Percentiles rank a stretch among this genome's conserved stretches.
Conservation (phyloP, 2,888 invertebrate species). For the Oligia latruncula region DNA sequence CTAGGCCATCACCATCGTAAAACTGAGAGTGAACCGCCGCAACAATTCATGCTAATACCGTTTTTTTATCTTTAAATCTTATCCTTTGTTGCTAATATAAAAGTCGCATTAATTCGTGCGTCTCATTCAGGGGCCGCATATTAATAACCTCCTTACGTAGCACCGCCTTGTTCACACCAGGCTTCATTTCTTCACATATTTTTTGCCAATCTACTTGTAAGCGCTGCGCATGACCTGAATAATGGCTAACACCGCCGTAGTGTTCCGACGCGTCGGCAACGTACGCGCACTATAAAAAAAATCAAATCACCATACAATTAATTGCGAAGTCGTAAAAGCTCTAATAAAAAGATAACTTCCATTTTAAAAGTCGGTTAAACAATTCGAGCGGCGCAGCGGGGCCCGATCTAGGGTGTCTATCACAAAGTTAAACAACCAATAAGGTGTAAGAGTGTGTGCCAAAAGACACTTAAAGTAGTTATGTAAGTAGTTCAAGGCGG, state of each 20-base stretch:
- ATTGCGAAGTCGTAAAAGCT: conserved; percentile 60
- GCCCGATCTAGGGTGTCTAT: conserved; percentile 69
- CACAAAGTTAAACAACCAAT: conserved; percentile 68
- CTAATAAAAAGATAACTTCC: conserved; percentile 59
- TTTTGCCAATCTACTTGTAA: conserved; percentile 54
- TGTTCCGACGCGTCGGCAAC: conserved; percentile 29
- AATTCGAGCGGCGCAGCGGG: conserved; percentile 60
- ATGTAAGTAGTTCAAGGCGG: conserved; percentile 88
- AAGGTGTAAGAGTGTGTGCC: conserved; percentile 69
- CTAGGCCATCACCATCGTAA: conserved; percentile 68
- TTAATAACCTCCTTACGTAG: conserved; percentile 53
- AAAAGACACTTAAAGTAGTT: conserved; percentile 74
- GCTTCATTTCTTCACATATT: conserved; percentile 56
- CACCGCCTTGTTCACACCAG: conserved; percentile 38
- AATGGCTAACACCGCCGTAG: conserved; percentile 41
- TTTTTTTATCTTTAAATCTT: conserved; percentile 51
- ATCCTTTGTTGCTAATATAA: conserved; percentile 62
- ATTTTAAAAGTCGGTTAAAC: conserved; percentile 61
- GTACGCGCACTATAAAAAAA: conserved; percentile 51
- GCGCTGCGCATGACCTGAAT: conserved; percentile 60
- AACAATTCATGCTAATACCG: conserved; percentile 50
- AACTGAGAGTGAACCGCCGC: conserved; percentile 62
- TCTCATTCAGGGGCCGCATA: conserved; percentile 54
- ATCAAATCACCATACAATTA: conserved; percentile 62
- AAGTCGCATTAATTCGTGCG: conserved; percentile 43